Percentiles rank a stretch among this genome's conserved stretches.
Evolutionary conservation across 2,888 invertebrate species (phyloP).

Genomic region (Myopa tessellatipennis): DNA sequence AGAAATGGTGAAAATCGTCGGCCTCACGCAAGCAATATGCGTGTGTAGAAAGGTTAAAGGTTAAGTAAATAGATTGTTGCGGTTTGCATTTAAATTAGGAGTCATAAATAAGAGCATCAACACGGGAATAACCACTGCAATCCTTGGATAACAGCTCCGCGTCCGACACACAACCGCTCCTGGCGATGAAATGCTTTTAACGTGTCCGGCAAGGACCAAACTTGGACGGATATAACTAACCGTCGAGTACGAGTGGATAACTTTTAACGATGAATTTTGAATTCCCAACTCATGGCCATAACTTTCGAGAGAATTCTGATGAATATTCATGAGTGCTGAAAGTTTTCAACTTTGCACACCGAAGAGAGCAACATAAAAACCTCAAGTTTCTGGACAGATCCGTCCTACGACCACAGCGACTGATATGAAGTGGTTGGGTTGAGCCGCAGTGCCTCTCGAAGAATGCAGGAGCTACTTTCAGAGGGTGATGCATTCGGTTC

Average conservation of each 20-base stretch:
- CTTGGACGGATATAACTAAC: conserved; percentile 1
- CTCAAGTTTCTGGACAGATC: conserved; percentile 14
- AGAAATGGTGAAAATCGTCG: no score
- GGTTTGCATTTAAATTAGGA: neutral
- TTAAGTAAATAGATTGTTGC: conserved; percentile 9
- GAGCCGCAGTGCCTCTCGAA: neutral
- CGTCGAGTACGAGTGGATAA: conserved; percentile 12
- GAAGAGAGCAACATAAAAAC: conserved; percentile 16
- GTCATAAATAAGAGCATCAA: neutral
- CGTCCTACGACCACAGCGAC: neutral
- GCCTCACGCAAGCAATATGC: no score
- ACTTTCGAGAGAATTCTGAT: conserved; percentile 26
- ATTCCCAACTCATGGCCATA: conserved; percentile 22
- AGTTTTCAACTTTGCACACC: conserved; percentile 22
- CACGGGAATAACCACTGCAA: neutral
- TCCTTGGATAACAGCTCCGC: neutral
- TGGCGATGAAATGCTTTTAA: conserved; percentile 13
- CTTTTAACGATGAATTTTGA: conserved; percentile 37
- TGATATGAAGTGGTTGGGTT: neutral
- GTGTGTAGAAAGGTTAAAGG: neutral
- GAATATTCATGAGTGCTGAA: conserved; percentile 35
- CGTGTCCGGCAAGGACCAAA: neutral
- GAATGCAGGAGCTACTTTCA: neutral
- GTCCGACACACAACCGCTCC: no score
- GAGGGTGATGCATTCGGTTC: neutral